Base-by-base conservation (phyloP, 2,113 vertebrate species). In the Heterocephalus glaber region DNA sequence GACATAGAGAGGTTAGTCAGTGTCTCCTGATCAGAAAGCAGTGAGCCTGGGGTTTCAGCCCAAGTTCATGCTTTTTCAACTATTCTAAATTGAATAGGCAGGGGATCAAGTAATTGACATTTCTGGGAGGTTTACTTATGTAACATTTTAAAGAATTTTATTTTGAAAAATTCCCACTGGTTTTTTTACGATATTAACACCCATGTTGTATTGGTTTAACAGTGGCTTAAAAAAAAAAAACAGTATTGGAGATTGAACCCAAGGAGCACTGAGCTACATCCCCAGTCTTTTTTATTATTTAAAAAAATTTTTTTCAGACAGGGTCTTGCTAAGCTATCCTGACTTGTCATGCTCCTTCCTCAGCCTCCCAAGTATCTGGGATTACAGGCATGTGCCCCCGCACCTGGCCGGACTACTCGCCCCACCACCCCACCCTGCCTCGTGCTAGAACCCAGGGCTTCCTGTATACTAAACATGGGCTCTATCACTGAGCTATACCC, bases 161-260 rank as follows among this genome's bases (percentile, higher is more conserved):
- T 70, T 74, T 87, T 7, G 2, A 58, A 65, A 56, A 89, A 76
- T 87, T 72, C 10, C 7, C 7, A n/a, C 26, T 41, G 20, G 92
- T 81, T 80, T 80, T 24, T 85, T 96, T 72, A 92, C 28, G 68
- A 85, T 83, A 80, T 84, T 66, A 95, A 84, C 16, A 76, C 10
- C 7, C 26, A 61, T 20, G 86, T 44, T 79, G 7, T 81, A 60
- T 82, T 81, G 22, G 26, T 80, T 95, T 87, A 92, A 90, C 49
- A 76, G 16, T 85, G 70, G 9, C 7, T 92, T 72, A n/a, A n/a
- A 19, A 68, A 68, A 38, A 52, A 8, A 44, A 44, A 74, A 74
- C 1, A 47, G 5, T 26, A 47, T 44, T 74, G 24, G 41, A 76
- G 41, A 33, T 52, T 52, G 30, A 52, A 79, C 20, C 76, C 44